Evolutionary conservation across 2,797 vertebrate genomes (phyloP).

Genomic region (Characodon lateralis): DNA sequence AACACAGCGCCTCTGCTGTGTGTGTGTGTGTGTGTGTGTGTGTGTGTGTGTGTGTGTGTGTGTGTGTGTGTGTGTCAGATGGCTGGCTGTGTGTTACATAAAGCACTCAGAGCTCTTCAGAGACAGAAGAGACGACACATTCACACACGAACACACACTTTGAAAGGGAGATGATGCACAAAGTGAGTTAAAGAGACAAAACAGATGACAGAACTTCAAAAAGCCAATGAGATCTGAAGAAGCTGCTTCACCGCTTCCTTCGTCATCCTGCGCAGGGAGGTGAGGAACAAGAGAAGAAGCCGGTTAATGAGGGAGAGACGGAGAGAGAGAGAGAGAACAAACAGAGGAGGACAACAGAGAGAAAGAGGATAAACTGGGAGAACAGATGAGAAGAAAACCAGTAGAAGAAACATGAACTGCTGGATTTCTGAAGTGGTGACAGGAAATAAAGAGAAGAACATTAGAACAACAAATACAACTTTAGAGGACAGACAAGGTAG

Average conservation of each 20-base stretch:
- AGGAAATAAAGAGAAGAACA: not conserved
- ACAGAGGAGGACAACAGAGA: not conserved
- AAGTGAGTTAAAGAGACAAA: slow-evolving; percentile 36
- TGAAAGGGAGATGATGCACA: slow-evolving; percentile 46
- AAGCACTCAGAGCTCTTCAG: slow-evolving; percentile 45
- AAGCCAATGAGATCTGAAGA: slow-evolving; percentile 22
- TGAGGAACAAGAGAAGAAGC: not conserved
- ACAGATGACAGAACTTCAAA: slow-evolving; percentile 34
- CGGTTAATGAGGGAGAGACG: not conserved
- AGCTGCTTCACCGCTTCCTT: not conserved
- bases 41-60: slow-evolving; percentile 18
- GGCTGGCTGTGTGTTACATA: slow-evolving; percentile 32
- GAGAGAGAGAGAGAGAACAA: not conserved
- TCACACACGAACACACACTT: slow-evolving; percentile 16
- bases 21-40: slow-evolving; percentile 21
- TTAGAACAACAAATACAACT: not conserved
- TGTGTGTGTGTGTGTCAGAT: slow-evolving; percentile 1
- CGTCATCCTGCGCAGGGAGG: slow-evolving; percentile 13
- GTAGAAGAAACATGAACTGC: too few species aligned
- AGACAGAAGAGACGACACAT: slow-evolving; percentile 23
- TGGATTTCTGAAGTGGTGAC: not conserved
- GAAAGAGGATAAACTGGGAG: not conserved
- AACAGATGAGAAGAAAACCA: not conserved
- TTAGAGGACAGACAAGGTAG: not conserved
- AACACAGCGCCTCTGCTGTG: not conserved